These are phyloP conservation scores for Drosophila melanocephala DNA, from an alignment of 2,888 invertebrate genomes.

Conservation along the genomic window DNA sequence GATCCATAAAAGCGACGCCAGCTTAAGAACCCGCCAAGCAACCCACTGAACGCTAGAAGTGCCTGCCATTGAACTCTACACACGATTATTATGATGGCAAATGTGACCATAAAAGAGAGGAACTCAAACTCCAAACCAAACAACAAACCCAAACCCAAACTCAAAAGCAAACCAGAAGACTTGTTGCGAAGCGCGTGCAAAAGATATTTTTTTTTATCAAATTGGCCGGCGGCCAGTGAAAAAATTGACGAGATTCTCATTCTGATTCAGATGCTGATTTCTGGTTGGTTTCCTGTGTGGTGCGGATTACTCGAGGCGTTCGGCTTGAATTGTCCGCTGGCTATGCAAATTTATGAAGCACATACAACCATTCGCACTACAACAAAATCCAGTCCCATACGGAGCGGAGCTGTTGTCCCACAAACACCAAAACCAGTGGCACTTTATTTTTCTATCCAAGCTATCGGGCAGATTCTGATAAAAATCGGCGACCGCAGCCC, in stretches of 20 bases:
- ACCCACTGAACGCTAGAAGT: slow-evolving; percentile 39
- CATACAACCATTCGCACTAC: slow-evolving; percentile 10
- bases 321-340: slow-evolving; percentile 42
- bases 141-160: slow-evolving; percentile 10
- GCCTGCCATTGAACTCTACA: slow-evolving; percentile 68
- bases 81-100: slow-evolving; percentile 73
- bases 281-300: slow-evolving; percentile 59
- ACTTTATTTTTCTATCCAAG: slow-evolving; percentile 31
- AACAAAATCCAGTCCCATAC: slow-evolving; percentile 36
- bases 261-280: slow-evolving; percentile 62
- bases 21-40: slow-evolving; percentile 44
- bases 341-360: slow-evolving; percentile 73
- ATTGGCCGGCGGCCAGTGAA: slow-evolving; percentile 59
- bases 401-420: slow-evolving; percentile 58
- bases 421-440: slow-evolving; percentile 79
- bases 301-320: slow-evolving; percentile 56
- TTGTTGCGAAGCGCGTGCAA: slow-evolving; percentile 51
- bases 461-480: slow-evolving; percentile 37
- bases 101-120: slow-evolving; percentile 61
- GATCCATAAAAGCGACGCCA: slow-evolving; percentile 39
- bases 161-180: slow-evolving; percentile 36
- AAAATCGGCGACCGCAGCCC: slow-evolving; percentile 42
- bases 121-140: slow-evolving; percentile 22
- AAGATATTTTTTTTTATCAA: slow-evolving; percentile 64
- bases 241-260: slow-evolving; percentile 57